Percentiles rank a stretch among this genome's conserved stretches.
These are phyloP conservation scores for Nomada flava DNA, from an alignment of 2,888 invertebrate genomes.

Conservation along the genomic window DNA sequence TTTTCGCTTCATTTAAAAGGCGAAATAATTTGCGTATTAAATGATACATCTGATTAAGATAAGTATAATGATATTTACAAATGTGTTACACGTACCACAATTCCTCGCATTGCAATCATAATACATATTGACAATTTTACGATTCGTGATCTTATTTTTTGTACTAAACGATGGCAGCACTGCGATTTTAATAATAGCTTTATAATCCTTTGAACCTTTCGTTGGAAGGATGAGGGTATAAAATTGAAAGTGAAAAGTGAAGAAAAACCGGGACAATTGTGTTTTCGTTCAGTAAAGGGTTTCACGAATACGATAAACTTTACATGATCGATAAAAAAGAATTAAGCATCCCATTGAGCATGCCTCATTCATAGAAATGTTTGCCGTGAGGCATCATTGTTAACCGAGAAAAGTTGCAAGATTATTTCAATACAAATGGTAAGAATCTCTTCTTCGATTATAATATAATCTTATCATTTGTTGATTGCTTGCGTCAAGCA, in stretches of 20 bases:
- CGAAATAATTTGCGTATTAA: too few relatives aligned
- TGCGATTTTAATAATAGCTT: slow-evolving; percentile 19
- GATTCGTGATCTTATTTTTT: slow-evolving; percentile 26
- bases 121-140: neutral
- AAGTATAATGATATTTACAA: too few relatives aligned
- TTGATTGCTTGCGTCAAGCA: neutral
- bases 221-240: slow-evolving; percentile 12
- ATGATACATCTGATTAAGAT: too few relatives aligned
- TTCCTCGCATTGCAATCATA: neutral
- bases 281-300: neutral
- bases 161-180: slow-evolving; percentile 33
- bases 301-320: neutral
- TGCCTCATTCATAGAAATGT: slow-evolving; percentile 17
- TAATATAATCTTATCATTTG: neutral
- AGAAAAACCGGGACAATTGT: neutral
- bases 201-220: neutral
- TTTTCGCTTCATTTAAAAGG: too few relatives aligned
- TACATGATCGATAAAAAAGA: neutral
- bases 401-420: neutral
- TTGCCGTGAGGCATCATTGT: neutral
- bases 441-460: slow-evolving; percentile 22
- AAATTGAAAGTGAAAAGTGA: slow-evolving; percentile 55
- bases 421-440: slow-evolving; percentile 57
- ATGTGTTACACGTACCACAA: too few relatives aligned
- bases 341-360: neutral